Evolutionary conservation across 2,888 invertebrate genomes (phyloP).

Genomic region (Xestia sexstrigata): DNA sequence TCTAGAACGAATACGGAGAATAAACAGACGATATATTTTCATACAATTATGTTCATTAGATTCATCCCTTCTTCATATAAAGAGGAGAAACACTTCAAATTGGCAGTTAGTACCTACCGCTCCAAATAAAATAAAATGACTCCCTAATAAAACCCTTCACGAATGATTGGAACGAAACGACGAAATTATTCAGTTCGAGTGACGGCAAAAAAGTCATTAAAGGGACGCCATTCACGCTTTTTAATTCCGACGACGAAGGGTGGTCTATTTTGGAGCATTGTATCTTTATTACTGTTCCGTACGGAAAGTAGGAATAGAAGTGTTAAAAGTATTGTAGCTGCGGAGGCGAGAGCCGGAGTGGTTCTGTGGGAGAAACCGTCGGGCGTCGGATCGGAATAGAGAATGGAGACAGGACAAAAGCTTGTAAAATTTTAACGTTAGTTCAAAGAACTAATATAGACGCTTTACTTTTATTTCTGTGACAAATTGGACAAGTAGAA

Average conservation of each 20-base stretch:
- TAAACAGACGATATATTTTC: slow-evolving; percentile 40
- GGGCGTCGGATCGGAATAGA: slow-evolving; percentile 18
- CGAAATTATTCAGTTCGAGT: slow-evolving; percentile 74
- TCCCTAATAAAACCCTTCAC: slow-evolving; percentile 71
- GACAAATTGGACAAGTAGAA: slow-evolving; percentile 33
- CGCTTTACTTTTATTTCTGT: slow-evolving; percentile 33
- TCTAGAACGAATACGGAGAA: slow-evolving; percentile 34
- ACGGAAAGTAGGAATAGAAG: slow-evolving; percentile 53
- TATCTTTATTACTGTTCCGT: slow-evolving; percentile 59
- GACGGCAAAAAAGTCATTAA: slow-evolving; percentile 77
- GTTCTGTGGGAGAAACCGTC: slow-evolving; percentile 29
- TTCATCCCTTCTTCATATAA: slow-evolving; percentile 45
- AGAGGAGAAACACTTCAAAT: slow-evolving; percentile 54
- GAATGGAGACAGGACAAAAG: slow-evolving; percentile 31
- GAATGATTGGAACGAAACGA: slow-evolving; percentile 74
- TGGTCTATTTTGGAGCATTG: slow-evolving; percentile 69
- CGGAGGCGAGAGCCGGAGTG: slow-evolving; percentile 22
- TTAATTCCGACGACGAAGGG: slow-evolving; percentile 66
- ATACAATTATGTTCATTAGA: slow-evolving; percentile 48
- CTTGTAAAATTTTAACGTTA: slow-evolving; percentile 35
- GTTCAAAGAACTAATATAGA: slow-evolving; percentile 44
- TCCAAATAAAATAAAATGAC: slow-evolving; percentile 70
- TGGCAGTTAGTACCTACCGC: slow-evolving; percentile 56
- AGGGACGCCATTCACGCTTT: slow-evolving; percentile 64
- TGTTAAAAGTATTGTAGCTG: slow-evolving; percentile 59